Evolutionary conservation across 2,797 vertebrate species (phyloP).

Genomic region (Molossus alvarezi): DNA sequence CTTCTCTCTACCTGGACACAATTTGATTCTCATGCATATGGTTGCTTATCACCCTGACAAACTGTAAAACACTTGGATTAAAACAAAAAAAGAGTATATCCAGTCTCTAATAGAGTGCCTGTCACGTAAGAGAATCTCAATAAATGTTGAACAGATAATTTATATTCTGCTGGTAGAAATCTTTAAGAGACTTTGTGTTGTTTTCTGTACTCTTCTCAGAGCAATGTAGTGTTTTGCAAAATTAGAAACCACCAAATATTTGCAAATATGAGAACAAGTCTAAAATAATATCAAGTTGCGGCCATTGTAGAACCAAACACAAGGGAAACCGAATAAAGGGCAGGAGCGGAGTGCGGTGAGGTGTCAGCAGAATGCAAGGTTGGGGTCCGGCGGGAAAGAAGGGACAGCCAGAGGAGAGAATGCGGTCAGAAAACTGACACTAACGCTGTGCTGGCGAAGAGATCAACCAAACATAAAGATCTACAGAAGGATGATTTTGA

Average conservation of each 20-base stretch:
- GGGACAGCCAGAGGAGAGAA: not conserved
- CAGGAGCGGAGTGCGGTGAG: not conserved
- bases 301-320: not conserved
- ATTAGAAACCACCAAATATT: not conserved
- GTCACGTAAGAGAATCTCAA: not conserved
- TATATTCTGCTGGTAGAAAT: slow-evolving; percentile 18
- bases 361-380: not conserved
- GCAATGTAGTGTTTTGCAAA: not conserved
- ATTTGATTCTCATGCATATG: not conserved
- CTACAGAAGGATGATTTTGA: not conserved
- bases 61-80: not conserved
- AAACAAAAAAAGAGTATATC: not conserved
- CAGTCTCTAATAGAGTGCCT: not conserved
- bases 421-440: not conserved
- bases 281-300: not conserved
- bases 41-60: not conserved
- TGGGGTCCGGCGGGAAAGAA: not conserved
- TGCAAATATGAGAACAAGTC: not conserved
- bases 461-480: not conserved
- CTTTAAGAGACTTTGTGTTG: not conserved
- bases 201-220: not conserved
- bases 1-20: not conserved
- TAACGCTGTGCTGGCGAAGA: not conserved
- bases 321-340: not conserved
- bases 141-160: not conserved